A percentile compares a stretch with the other conserved stretches of the same genome.
Conservation (phyloP, 2,888 invertebrate species). For the Esperia sulphurella region DNA sequence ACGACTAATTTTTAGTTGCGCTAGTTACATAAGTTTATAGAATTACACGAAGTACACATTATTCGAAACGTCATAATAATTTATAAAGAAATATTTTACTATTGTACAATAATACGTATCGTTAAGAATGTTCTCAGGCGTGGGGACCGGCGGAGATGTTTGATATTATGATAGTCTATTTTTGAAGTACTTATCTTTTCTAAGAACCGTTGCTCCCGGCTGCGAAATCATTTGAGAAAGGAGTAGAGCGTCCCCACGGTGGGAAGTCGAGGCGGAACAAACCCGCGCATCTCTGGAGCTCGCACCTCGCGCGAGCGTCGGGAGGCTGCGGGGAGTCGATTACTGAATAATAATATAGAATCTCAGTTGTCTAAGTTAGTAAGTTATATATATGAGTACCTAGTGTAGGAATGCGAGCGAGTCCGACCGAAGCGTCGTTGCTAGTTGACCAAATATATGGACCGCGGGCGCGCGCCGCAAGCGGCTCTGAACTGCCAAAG, state of each 20-base stretch:
- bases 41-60: not conserved
- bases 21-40: too few species aligned
- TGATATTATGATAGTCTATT: too few species aligned
- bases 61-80: conserved; percentile 8
- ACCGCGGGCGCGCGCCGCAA: not conserved
- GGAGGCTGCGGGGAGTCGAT: too few species aligned
- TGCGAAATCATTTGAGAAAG: too few species aligned
- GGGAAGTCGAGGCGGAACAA: not conserved
- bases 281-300: conserved; percentile 2
- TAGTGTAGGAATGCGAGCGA: conserved; percentile 19
- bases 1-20: not conserved
- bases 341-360: conserved; percentile 36
- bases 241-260: not conserved
- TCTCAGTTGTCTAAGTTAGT: conserved; percentile 53
- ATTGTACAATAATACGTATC: conserved; percentile 3
- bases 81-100: not conserved
- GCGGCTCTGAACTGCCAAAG: not conserved
- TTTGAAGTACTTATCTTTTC: too few species aligned
- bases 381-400: conserved; percentile 14
- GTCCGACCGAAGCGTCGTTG: conserved; percentile 33
- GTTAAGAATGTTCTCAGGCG: too few species aligned
- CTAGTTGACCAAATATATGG: conserved; percentile 48
- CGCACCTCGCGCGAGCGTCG: conserved; percentile 5
- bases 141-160: too few species aligned
- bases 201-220: too few species aligned